These are phyloP conservation scores for Urophycis tenuis DNA, from an alignment of 2,797 vertebrate genomes.

Conservation along the genomic window DNA sequence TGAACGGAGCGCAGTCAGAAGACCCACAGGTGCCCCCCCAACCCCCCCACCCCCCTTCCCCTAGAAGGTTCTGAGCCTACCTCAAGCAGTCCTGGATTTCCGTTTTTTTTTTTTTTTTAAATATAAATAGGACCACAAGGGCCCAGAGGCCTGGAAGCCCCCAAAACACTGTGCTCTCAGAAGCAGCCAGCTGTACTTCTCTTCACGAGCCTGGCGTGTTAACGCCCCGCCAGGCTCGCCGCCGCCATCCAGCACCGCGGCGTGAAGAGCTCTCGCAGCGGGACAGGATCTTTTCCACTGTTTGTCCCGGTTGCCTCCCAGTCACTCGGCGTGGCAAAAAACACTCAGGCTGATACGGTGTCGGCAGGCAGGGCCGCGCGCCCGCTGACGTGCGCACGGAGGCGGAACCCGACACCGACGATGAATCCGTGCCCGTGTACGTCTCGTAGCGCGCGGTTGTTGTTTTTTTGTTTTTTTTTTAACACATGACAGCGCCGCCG, in stretches of 20 bases:
- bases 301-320: constrained; percentile 19
- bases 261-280: neutral
- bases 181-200: constrained; percentile 17
- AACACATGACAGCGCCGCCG: constrained; percentile 54
- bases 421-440: constrained; percentile 56
- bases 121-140: neutral
- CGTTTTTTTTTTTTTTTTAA: too few species aligned
- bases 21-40: constrained; percentile 31
- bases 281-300: constrained; percentile 35
- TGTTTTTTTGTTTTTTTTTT: too few species aligned
- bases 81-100: constrained; percentile 11
- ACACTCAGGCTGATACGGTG: constrained; percentile 56
- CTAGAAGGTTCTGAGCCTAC: constrained; percentile 1
- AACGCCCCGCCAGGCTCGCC: neutral
- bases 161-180: constrained; percentile 13
- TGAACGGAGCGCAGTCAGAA: constrained; percentile 50
- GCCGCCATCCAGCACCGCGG: neutral
- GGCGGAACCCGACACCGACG: constrained; percentile 58
- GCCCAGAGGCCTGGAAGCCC: constrained; percentile 5
- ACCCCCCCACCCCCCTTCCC: too few species aligned
- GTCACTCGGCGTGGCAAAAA: constrained; percentile 48
- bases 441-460: constrained; percentile 56
- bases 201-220: constrained; percentile 10
- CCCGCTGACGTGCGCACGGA: too few species aligned
- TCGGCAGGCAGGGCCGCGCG: too few species aligned